A percentile compares a stretch with the other conserved stretches of the same genome.
Conservation (phyloP, 2,113 vertebrate species). For the Chamaea fasciata region DNA sequence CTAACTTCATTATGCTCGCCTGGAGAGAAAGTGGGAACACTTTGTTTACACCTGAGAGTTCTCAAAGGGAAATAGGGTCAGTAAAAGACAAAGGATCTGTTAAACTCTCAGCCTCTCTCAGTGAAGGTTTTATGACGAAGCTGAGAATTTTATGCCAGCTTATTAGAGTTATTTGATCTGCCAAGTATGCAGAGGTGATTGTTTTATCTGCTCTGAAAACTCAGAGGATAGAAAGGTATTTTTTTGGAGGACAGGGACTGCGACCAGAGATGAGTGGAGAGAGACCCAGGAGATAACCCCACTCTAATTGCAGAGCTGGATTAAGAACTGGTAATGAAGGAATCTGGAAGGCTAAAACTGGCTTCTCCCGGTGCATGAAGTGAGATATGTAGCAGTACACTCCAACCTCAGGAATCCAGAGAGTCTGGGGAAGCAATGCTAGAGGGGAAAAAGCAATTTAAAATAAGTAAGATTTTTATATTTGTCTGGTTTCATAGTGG, state of each 20-base stretch:
- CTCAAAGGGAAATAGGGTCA: neutral
- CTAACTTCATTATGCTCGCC: neutral
- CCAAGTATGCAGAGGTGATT: neutral
- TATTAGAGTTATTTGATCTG: neutral
- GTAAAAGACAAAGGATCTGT: neutral
- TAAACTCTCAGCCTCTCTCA: neutral
- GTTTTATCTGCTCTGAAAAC: neutral
- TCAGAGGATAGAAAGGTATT: neutral
- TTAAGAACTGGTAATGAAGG: neutral
- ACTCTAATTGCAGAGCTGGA: neutral
- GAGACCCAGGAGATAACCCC: neutral
- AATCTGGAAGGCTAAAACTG: neutral
- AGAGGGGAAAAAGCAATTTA: neutral
- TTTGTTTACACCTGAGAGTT: neutral
- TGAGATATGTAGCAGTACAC: neutral
- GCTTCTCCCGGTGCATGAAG: neutral
- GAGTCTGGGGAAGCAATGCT: neutral
- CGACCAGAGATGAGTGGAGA: neutral
- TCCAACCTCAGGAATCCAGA: neutral
- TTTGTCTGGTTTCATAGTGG: neutral
- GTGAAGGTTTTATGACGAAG: neutral
- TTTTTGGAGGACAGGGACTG: fast-evolving
- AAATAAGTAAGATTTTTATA: neutral
- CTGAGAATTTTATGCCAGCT: neutral
- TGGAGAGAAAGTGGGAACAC: neutral